A percentile compares a stretch with the other conserved stretches of the same genome.
Evolutionary conservation across 2,113 vertebrate genomes (phyloP).

Genomic region (Platanista minor): DNA sequence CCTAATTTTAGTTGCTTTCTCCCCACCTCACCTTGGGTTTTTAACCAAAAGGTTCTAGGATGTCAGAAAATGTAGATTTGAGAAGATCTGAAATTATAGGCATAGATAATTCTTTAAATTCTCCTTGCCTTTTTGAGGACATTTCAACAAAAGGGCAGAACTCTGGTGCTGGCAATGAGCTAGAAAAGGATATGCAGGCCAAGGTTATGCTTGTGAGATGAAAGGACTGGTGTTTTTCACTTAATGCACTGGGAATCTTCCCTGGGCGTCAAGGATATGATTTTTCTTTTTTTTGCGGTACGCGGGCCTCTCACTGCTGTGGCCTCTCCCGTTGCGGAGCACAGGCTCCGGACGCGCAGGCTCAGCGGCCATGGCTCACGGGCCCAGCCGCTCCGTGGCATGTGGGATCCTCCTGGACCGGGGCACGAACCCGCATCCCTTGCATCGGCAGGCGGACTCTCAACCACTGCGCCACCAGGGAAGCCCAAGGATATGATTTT

Average conservation of each 20-base stretch:
- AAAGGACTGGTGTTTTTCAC: background rate
- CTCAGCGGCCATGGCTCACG: no score
- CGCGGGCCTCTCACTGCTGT: no score
- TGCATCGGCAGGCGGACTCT: no score
- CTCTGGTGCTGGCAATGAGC: background rate
- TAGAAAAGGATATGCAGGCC: background rate
- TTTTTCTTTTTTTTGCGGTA: no score
- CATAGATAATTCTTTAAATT: background rate
- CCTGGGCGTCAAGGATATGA: background rate
- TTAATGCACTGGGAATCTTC: no score
- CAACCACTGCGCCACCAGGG: no score
- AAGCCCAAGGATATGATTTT: background rate
- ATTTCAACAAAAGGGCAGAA: background rate
- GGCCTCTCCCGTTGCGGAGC: no score
- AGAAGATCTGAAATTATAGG: background rate
- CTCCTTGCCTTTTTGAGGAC: background rate
- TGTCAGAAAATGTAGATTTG: background rate
- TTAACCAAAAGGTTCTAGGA: background rate
- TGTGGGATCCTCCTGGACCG: no score
- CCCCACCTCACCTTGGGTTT: background rate
- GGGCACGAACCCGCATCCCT: no score
- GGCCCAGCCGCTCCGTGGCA: no score
- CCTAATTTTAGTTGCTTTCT: background rate
- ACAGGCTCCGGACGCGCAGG: no score
- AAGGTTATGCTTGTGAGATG: background rate